A percentile compares a stretch with the other conserved stretches of the same genome.
These are phyloP conservation scores for Equus przewalskii DNA, from an alignment of 2,113 vertebrate species.

Conservation along the genomic window DNA sequence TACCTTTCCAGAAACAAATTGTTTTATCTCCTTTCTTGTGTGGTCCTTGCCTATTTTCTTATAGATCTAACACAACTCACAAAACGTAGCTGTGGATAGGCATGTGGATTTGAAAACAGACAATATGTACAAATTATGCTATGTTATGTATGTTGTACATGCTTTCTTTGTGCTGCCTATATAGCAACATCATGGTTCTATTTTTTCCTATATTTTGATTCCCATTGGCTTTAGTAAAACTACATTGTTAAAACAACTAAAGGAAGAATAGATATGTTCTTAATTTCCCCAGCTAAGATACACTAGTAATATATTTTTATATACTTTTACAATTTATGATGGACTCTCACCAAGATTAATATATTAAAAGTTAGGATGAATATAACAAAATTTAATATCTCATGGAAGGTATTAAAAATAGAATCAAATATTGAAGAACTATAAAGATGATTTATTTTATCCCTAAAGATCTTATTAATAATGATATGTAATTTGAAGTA, in stretches of 20 bases:
- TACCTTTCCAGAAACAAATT: not conserved
- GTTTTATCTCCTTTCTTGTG: not conserved
- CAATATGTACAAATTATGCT: not conserved
- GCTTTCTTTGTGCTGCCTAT: not conserved
- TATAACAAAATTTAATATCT: not conserved
- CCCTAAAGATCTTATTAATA: not conserved
- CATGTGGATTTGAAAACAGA: not conserved
- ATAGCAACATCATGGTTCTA: not conserved
- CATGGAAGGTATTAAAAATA: not conserved
- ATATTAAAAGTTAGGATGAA: conserved; percentile 9
- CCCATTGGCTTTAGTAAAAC: not conserved
- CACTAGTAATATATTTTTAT: not conserved
- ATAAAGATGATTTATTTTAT: not conserved
- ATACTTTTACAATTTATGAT: not conserved
- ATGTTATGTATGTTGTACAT: not conserved
- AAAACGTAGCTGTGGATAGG: not conserved
- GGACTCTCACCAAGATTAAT: not conserved
- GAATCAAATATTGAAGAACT: conserved; percentile 10
- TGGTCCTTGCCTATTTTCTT: not conserved
- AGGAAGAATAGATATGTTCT: not conserved
- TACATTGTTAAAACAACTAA: not conserved
- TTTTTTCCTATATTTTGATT: not conserved
- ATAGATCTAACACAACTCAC: not conserved
- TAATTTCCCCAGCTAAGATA: not conserved
- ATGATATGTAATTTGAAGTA: not conserved